Conservation (phyloP, 2,888 invertebrate genomes). For the Amphipoea oculea region DNA sequence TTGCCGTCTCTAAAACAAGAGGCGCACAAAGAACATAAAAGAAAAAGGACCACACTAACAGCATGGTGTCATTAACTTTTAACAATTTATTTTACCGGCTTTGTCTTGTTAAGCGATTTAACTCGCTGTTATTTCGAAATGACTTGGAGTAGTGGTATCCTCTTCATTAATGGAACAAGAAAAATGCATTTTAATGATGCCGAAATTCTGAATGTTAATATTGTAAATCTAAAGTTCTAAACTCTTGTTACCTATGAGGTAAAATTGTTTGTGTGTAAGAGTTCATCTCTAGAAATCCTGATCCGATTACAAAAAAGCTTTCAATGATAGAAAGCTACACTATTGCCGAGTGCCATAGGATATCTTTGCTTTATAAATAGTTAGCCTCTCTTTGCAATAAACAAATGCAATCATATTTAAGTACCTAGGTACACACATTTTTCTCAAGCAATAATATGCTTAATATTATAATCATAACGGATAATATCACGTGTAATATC, state of each 20-base stretch:
- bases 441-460: neutral
- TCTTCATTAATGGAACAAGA: slow-evolving; percentile 12
- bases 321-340: neutral
- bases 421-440: neutral
- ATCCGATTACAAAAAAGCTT: neutral
- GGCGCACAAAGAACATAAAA: slow-evolving; percentile 41
- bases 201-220: neutral
- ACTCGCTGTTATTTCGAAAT: slow-evolving; percentile 30
- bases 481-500: neutral
- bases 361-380: neutral
- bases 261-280: neutral
- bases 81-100: slow-evolving; percentile 50
- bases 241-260: neutral
- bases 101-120: slow-evolving; percentile 45
- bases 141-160: slow-evolving; percentile 28
- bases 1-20: slow-evolving; percentile 48
- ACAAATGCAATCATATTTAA: neutral
- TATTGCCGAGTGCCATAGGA: neutral
- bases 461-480: neutral
- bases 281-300: neutral
- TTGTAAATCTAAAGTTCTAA: neutral
- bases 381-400: slow-evolving; percentile 2
- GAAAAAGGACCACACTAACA: slow-evolving; percentile 51
- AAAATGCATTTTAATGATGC: neutral
- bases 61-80: slow-evolving; percentile 49